Evolutionary conservation across 2,797 vertebrate species (phyloP).

Genomic region (Acrossocheilus fasciatus): DNA sequence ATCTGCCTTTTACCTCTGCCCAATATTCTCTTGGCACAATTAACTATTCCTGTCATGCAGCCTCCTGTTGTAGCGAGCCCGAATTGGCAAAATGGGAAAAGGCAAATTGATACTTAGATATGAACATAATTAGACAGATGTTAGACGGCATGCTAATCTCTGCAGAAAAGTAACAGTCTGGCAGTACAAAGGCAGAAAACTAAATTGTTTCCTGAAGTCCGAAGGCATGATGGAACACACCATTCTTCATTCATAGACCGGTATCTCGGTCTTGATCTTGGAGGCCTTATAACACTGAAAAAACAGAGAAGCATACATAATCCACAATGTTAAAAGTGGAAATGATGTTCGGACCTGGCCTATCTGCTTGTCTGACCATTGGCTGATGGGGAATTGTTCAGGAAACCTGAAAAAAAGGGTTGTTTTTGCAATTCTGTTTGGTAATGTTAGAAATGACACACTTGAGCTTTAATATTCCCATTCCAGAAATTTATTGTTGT

Average conservation of each 20-base stretch:
- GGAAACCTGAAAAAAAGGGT: background rate
- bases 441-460: background rate
- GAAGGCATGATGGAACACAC: background rate
- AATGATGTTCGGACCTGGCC: background rate
- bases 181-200: background rate
- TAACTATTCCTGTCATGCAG: conserved; percentile 14
- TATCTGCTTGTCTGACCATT: background rate
- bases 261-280: background rate
- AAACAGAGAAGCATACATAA: background rate
- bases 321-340: background rate
- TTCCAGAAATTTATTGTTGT: background rate
- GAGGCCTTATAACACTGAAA: background rate
- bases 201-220: background rate
- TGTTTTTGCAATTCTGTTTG: background rate
- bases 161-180: conserved; percentile 31
- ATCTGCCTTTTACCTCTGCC: conserved; percentile 46
- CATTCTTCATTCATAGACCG: background rate
- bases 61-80: background rate
- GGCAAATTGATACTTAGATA: conserved; percentile 44
- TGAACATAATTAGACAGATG: conserved; percentile 45
- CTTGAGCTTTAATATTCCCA: background rate
- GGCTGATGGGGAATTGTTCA: background rate
- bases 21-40: conserved; percentile 46
- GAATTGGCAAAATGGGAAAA: conserved; percentile 13
- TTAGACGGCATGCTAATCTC: conserved; percentile 30